Conservation (phyloP, 2,888 invertebrate species). For the Noctua comes region DNA sequence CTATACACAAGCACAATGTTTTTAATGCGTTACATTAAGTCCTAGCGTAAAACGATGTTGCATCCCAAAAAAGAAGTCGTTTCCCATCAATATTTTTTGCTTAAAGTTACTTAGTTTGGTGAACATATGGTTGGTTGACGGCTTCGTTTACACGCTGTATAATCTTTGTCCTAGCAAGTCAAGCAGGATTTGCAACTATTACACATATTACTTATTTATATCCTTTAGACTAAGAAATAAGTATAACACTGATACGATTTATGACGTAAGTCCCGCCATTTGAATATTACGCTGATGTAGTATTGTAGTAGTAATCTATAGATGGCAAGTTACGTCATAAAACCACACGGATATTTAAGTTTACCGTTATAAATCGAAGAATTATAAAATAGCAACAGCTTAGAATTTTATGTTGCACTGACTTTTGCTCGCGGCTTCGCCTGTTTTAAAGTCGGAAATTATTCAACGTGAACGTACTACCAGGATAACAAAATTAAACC, state of each 20-base stretch:
- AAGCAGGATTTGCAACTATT: not conserved
- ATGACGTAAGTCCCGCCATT: slow-evolving; percentile 30
- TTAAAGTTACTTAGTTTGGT: too few species aligned
- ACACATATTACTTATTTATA: not conserved
- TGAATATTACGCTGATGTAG: slow-evolving; percentile 31
- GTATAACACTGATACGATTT: not conserved
- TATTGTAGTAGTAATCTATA: slow-evolving; percentile 10
- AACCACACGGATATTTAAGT: slow-evolving; percentile 28
- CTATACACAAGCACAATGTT: too few species aligned
- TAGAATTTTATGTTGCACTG: not conserved
- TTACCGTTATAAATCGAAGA: not conserved
- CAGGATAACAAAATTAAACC: not conserved
- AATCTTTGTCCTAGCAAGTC: not conserved
- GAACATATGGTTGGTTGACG: too few species aligned
- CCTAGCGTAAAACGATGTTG: too few species aligned
- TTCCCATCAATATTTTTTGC: too few species aligned
- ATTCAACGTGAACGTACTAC: not conserved
- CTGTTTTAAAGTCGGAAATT: not conserved
- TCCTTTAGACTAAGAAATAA: not conserved
- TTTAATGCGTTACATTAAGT: too few species aligned
- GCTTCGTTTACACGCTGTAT: not conserved
- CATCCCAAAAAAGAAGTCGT: too few species aligned
- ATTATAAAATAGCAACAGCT: slow-evolving; percentile 12
- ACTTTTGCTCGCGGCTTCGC: not conserved
- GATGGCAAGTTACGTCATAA: slow-evolving; percentile 37